Evolutionary conservation across 1,140 invertebrate species (phyloP), one percentile per base, ranked within the genome.

Genomic region (Tribolium castaneum): DNA sequence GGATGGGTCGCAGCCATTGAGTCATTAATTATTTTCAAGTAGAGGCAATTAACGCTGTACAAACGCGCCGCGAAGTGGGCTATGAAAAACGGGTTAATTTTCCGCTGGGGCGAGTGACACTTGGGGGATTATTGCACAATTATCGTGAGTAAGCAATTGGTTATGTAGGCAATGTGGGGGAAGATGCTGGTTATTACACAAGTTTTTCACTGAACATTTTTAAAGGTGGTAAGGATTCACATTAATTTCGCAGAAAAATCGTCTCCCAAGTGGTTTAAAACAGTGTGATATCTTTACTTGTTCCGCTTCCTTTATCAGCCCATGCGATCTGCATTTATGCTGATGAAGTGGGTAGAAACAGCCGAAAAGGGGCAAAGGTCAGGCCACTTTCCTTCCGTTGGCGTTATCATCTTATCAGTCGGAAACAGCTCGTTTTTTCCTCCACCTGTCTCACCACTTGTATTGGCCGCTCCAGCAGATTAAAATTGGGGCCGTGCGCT

Each of bases 21-120:
- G 54, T 22, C 54, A 59, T 59, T 59, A 59, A 59, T 59, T 59
- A 59, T 59, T 59, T 59, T 59, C 54, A 25, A 59, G 54, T 25
- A 22, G 54, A 22, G 14, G 54, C 22, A 59, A 59, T 59, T 59
- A 59, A 25, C 13, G 54, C 16, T 12, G 51, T 52, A 59, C 54
- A 59, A 59, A 59, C 54, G 10, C 22, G 54, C 10, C 54, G 54
- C 54, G 3, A 45, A 45, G 39, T 45, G 39, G 5, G 39, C 5
- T 45, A 45, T 45, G 39, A 45, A 45, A 45, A 45, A 45, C 39
- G 39, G 7, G 39, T 45, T 45, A 45, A 45, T 45, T 45, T 45
- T 10, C 39, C 7, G 5, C 7, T 2, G 7, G 5, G 39, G 39
- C 7, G 39, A 45, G 9, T 45, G 39, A 45, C 39, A 45, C 39